A percentile compares a stretch with the other conserved stretches of the same genome.
phyloP scores from a whole-genome alignment of 2,113 vertebrate species.

The Anhinga anhinga region DNA sequence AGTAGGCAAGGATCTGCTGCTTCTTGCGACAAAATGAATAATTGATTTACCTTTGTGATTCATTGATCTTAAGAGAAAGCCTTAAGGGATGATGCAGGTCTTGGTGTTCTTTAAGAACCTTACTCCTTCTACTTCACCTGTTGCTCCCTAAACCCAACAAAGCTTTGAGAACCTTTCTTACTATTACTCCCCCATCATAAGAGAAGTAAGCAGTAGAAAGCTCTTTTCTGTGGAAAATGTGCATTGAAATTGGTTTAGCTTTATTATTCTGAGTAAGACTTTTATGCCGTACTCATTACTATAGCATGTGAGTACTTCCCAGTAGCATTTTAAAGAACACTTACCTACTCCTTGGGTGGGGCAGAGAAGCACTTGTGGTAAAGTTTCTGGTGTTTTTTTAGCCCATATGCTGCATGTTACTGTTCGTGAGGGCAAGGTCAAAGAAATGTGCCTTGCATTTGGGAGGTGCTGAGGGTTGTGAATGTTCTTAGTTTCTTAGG shows the following conservation, averaged over 20 bases:
- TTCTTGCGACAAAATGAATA: background rate
- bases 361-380: background rate
- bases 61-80: background rate
- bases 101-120: background rate
- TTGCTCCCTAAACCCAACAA: background rate
- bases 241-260: background rate
- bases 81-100: background rate
- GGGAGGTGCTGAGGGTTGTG: background rate
- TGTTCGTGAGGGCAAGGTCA: background rate
- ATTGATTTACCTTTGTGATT: background rate
- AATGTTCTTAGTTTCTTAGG: background rate
- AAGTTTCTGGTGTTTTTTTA: background rate
- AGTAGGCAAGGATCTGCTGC: background rate
- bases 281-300: background rate
- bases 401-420: background rate
- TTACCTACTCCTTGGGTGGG: background rate
- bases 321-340: background rate
- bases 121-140: background rate
- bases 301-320: background rate
- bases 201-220: background rate
- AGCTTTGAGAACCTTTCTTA: background rate
- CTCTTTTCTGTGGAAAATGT: background rate
- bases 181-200: background rate
- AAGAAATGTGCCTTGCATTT: background rate
- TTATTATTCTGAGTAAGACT: constrained; percentile 6